Percentiles rank a stretch among this genome's conserved stretches.
phyloP scores from a whole-genome alignment of 2,113 vertebrate genomes.

The Actenoides hombroni region DNA sequence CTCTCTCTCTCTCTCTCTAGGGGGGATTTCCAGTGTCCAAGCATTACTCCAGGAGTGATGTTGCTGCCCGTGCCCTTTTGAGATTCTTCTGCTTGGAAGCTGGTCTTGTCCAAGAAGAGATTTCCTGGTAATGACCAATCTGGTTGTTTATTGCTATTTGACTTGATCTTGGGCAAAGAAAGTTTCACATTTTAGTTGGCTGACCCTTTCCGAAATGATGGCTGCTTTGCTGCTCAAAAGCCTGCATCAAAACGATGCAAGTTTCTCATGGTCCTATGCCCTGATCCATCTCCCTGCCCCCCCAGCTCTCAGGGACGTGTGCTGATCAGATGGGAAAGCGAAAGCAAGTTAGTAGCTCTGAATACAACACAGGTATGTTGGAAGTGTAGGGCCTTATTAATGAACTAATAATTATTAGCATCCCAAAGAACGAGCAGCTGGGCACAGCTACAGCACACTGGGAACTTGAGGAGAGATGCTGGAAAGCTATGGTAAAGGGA shows the following conservation, averaged over 20 bases:
- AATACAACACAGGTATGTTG: neutral
- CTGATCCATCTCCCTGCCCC: neutral
- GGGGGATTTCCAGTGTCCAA: neutral
- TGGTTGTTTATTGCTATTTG: neutral
- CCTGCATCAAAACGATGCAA: no score
- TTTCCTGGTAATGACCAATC: neutral
- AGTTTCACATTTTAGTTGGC: neutral
- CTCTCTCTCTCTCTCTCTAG: neutral
- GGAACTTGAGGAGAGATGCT: no score
- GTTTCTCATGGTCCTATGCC: fast-evolving
- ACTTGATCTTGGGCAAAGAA: neutral
- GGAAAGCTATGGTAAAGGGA: neutral
- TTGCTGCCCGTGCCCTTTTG: neutral
- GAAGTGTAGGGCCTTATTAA: neutral
- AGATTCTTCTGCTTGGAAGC: neutral
- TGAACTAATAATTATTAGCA: no score
- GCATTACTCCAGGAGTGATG: neutral
- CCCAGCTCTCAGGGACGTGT: fast-evolving
- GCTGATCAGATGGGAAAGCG: neutral
- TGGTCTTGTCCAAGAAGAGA: neutral
- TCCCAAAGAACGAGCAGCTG: no score
- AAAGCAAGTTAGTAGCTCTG: neutral
- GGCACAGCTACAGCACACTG: neutral
- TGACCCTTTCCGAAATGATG: neutral
- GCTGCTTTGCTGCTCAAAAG: neutral